Evolutionary conservation across 2,113 vertebrate species (phyloP).

Genomic region (Mungos mungo): DNA sequence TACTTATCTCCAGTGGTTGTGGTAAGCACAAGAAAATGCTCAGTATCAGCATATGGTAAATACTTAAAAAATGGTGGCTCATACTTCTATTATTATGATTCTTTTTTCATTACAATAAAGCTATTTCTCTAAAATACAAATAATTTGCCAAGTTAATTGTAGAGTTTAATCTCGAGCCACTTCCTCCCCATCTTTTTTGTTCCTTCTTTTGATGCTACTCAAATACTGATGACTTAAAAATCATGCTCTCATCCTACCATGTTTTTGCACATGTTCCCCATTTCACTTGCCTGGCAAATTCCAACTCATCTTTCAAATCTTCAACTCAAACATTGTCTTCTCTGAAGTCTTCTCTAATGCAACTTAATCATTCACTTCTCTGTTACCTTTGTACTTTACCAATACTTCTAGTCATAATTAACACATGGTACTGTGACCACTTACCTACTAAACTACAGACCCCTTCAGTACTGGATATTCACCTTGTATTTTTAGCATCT

Average conservation of each 20-base stretch:
- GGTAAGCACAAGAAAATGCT: neutral
- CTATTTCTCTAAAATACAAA: neutral
- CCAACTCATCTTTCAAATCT: neutral
- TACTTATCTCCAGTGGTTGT: neutral
- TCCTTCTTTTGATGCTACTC: neutral
- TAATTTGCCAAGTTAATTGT: neutral
- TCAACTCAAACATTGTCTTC: neutral
- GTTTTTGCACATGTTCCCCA: neutral
- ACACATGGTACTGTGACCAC: neutral
- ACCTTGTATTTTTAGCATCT: neutral
- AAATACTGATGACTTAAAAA: neutral
- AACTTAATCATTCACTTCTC: neutral
- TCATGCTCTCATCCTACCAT: neutral
- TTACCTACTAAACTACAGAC: neutral
- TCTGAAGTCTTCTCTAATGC: neutral
- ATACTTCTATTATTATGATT: neutral
- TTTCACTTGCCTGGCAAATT: neutral
- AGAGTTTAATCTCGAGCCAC: neutral
- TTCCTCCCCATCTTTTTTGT: neutral
- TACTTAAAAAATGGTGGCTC: neutral
- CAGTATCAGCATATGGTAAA: neutral
- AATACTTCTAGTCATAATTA: neutral
- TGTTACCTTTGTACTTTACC: neutral
- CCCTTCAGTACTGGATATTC: neutral
- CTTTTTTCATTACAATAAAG: neutral